Conservation (phyloP, 2,797 vertebrate species). For the Sciaenops ocellatus region DNA sequence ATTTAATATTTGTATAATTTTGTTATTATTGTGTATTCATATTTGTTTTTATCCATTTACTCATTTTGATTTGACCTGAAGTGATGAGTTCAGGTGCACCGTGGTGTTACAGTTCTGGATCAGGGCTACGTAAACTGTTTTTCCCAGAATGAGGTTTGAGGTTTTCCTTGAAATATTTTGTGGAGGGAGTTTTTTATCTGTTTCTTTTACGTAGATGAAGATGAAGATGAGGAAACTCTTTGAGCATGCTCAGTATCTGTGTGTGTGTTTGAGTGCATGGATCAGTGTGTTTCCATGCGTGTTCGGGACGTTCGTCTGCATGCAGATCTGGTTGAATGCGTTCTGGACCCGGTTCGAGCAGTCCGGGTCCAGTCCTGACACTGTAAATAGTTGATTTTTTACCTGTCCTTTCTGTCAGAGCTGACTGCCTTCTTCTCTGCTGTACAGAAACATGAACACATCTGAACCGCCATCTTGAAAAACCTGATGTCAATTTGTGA, state of each 20-base stretch:
- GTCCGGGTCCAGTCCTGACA: conserved; percentile 54
- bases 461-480: conserved; percentile 38
- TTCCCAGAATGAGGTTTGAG: neutral
- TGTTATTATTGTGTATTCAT: neutral
- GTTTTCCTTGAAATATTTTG: neutral
- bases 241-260: conserved; percentile 46
- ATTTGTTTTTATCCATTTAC: neutral
- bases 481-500: conserved; percentile 50
- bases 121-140: neutral
- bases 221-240: neutral
- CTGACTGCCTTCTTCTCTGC: conserved; percentile 44
- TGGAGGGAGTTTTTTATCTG: neutral
- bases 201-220: neutral
- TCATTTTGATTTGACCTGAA: neutral
- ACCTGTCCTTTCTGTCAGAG: conserved; percentile 20
- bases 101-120: neutral
- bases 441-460: conserved; percentile 47
- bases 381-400: conserved; percentile 47
- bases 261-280: conserved; percentile 50
- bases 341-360: conserved; percentile 49
- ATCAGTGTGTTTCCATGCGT: conserved; percentile 16
- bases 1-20: neutral
- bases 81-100: no score
- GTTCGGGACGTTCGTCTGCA: conserved; percentile 39
- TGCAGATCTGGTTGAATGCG: conserved; percentile 41